Conservation (phyloP, 2,797 vertebrate species). For the Microctenopoma steveboyesi region DNA sequence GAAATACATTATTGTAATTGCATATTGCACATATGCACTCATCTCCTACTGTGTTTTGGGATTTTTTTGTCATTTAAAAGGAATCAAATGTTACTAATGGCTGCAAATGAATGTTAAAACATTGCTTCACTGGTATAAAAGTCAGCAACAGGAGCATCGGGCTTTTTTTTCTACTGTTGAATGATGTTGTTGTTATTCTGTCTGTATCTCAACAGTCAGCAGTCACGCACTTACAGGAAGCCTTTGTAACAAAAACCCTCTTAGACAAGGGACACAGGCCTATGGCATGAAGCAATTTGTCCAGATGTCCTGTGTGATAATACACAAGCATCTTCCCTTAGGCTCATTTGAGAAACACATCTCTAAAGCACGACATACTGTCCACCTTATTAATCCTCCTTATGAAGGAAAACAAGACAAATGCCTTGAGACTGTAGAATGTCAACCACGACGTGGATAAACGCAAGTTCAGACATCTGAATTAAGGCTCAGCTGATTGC, state of each 20-base stretch:
- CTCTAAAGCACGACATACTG: not conserved
- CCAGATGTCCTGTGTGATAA: slow-evolving; percentile 23
- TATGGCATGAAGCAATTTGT: slow-evolving; percentile 15
- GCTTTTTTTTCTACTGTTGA: not conserved
- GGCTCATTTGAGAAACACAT: not conserved
- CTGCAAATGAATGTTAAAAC: not conserved
- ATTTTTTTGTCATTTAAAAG: too few relatives aligned
- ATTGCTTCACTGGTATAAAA: not conserved
- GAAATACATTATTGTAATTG: too few relatives aligned
- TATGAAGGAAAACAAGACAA: slow-evolving; percentile 1
- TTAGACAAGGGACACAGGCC: not conserved
- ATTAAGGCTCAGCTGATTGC: not conserved
- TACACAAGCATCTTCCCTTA: not conserved
- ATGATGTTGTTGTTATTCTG: not conserved
- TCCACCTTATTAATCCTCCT: not conserved
- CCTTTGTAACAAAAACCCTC: not conserved
- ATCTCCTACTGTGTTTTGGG: too few relatives aligned
- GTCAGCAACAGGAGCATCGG: not conserved
- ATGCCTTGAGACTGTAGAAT: not conserved
- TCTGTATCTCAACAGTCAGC: slow-evolving; percentile 1
- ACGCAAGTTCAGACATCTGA: not conserved
- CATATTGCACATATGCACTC: too few relatives aligned
- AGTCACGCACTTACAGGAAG: slow-evolving; percentile 1
- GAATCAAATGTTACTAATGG: not conserved
- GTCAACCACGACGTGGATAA: not conserved